phyloP scores from a whole-genome alignment of 2,113 vertebrate genomes.

The Lathamus discolor region DNA sequence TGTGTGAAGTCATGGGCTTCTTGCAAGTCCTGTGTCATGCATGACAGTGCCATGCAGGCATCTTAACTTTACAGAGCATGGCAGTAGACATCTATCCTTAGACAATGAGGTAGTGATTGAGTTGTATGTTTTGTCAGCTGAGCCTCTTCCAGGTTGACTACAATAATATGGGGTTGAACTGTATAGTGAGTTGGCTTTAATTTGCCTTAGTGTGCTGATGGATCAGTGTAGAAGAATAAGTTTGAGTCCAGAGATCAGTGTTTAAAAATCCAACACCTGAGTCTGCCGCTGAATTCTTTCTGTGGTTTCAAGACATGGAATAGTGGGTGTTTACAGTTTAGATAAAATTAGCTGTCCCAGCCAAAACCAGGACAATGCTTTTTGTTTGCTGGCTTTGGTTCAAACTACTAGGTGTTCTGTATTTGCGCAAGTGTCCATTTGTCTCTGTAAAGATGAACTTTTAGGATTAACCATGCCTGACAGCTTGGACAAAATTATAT shows the following conservation, averaged over 20 bases:
- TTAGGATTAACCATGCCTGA: background rate
- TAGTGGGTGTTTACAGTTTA: background rate
- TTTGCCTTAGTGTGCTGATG: background rate
- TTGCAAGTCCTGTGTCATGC: background rate
- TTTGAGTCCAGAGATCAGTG: background rate
- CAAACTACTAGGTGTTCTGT: background rate
- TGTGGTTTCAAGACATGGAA: background rate
- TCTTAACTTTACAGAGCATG: background rate
- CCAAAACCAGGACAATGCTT: background rate
- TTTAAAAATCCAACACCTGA: background rate
- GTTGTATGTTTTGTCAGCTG: background rate
- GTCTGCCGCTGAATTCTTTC: background rate
- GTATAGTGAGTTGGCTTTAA: background rate
- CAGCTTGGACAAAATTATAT: background rate
- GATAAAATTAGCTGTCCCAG: background rate
- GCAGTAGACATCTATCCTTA: background rate
- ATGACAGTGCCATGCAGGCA: background rate
- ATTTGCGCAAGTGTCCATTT: background rate
- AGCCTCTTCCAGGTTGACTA: background rate
- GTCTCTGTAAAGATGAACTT: background rate
- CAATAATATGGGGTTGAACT: background rate
- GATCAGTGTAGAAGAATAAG: background rate
- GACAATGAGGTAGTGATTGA: background rate
- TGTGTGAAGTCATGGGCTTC: accelerated
- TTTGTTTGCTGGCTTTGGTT: background rate